Evolutionary conservation across 2,797 vertebrate genomes (phyloP).

Genomic region (Diceros bicornis): DNA sequence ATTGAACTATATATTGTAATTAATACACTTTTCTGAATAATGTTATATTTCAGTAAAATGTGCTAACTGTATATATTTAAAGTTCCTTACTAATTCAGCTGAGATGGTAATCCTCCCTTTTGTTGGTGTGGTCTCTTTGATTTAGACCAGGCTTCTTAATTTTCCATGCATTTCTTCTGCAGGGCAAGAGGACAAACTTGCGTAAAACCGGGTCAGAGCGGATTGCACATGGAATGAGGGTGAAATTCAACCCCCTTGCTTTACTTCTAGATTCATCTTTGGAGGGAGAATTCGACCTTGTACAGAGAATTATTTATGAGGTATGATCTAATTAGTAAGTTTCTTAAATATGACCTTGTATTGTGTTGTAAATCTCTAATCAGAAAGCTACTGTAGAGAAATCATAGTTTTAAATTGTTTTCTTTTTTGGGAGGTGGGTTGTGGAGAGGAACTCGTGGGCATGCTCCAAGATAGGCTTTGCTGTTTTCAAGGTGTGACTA

Average conservation of each 20-base stretch:
- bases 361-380: conserved; percentile 63
- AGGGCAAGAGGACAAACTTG: conserved; percentile 98
- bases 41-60: not conserved
- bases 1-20: too few species aligned
- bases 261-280: conserved; percentile 97
- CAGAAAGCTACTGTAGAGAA: not conserved
- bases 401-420: not conserved
- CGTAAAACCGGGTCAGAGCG: conserved; percentile 96
- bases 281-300: conserved; percentile 98
- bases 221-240: conserved; percentile 96
- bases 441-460: not conserved
- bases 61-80: not conserved
- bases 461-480: not conserved
- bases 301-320: conserved; percentile 99
- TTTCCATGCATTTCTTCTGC: not conserved
- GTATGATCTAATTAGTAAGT: conserved; percentile 86
- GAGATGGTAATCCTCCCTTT: not conserved
- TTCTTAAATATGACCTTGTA: not conserved
- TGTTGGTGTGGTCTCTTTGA: not conserved
- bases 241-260: conserved; percentile 98
- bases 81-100: not conserved
- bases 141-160: not conserved
- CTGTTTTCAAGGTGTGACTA: not conserved
- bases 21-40: not conserved
- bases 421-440: not conserved